Base-by-base conservation (phyloP, 1,140 invertebrate genomes). In the Aphelinus certus region DNA sequence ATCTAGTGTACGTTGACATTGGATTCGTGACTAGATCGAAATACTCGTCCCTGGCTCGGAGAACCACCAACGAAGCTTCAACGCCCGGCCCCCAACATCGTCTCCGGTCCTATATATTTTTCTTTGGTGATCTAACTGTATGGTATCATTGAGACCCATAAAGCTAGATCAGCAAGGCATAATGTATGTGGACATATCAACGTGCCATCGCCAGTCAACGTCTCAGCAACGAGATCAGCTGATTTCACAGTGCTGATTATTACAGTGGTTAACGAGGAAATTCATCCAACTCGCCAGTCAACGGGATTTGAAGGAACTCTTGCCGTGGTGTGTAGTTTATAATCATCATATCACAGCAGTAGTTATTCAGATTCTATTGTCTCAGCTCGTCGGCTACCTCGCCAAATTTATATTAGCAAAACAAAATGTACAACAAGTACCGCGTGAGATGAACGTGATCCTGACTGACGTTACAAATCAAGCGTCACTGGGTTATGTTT, bases 121-220 rank as follows among this genome's bases (percentile, higher is more conserved):
- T 88, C 90, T 90, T 91, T 91, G 90, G 90, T 91, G 89, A 88
- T 89, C 87, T 91, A 89, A 83, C 88, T 91, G 82, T 90, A 90
- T 91, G 90, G 84, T 81, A 78, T 77, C 79, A 79, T 78, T 79
- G 65, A 80, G 79, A 76, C 81, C 88, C 90, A 91, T 92, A 91
- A 91, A 91, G 90, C 90, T 91, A 90, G 87, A 88, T 88, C 87
- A 91, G 84, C 88, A 89, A 88, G 86, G 89, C 84, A 87, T 86
- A 82, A 86, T 86, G 82, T 82, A 76, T 66, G 72, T 65, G 83
- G 83, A 79, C 72, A 78, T 60, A 76, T 70, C 83, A 71, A 78
- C 85, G 56, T 26, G 26, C 26, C 26, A 0, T 26, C 26, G 26
- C 26, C 26, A 26, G 26, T 73, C 10, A 72, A 48, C 58, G 48